These are phyloP conservation scores for Paramacrobiotus metropolitanus DNA, from an alignment of 1,140 invertebrate genomes.

Conservation along the genomic window DNA sequence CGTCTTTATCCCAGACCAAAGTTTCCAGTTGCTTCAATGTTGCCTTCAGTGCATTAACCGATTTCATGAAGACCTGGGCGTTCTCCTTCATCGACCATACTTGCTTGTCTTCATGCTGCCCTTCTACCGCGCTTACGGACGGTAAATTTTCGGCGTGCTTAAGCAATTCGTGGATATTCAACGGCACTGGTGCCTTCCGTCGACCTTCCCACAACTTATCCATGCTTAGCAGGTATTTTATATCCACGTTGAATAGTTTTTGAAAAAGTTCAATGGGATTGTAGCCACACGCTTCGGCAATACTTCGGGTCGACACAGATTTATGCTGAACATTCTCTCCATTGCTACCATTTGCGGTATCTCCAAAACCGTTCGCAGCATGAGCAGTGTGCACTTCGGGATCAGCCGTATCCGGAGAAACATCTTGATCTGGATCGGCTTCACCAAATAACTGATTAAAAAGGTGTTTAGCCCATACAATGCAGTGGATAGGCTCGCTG, in stretches of 20 bases:
- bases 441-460: slow-evolving; percentile 98
- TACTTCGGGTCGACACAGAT: slow-evolving; percentile 59
- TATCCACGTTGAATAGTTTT: slow-evolving; percentile 85
- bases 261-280: slow-evolving; percentile 54
- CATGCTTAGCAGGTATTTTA: slow-evolving; percentile 81
- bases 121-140: slow-evolving; percentile 7
- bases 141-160: neutral
- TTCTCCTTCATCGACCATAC: slow-evolving; percentile 56
- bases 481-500: slow-evolving; percentile 96
- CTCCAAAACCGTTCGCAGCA: slow-evolving; percentile 15
- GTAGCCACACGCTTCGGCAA: slow-evolving; percentile 61
- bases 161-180: slow-evolving; percentile 27
- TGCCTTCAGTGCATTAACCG: slow-evolving; percentile 25
- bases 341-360: slow-evolving; percentile 25
- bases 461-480: slow-evolving; percentile 96
- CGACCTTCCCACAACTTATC: slow-evolving; percentile 75
- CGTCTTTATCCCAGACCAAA: slow-evolving; percentile 34
- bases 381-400: too few species aligned
- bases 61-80: slow-evolving; percentile 43
- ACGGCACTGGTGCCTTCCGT: slow-evolving; percentile 50
- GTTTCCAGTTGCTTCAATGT: slow-evolving; percentile 3
- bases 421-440: slow-evolving; percentile 82
- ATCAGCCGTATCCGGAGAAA: slow-evolving; percentile 68
- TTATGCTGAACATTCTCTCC: slow-evolving; percentile 21
- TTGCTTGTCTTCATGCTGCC: slow-evolving; percentile 41